Percentiles rank a stretch among this genome's conserved stretches.
phyloP scores from a whole-genome alignment of 1,140 invertebrate genomes.

The Drosophila ficusphila region DNA sequence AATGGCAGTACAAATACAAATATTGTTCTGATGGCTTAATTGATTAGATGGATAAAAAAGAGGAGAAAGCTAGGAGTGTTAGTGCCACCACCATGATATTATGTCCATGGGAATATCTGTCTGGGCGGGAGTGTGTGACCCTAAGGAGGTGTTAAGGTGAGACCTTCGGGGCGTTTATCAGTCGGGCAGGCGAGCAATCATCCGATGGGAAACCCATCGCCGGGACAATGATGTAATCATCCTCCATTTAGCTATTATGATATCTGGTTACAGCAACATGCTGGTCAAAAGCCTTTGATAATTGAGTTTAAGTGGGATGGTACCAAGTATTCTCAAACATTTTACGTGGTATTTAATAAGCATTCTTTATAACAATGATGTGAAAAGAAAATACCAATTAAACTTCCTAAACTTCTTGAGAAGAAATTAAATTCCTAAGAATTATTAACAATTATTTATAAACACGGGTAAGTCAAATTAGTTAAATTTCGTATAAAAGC shows the following conservation, averaged over 20 bases:
- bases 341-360: background rate
- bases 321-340: background rate
- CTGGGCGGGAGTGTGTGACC: constrained; percentile 32
- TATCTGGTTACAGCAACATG: constrained; percentile 47
- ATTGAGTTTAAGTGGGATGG: constrained; percentile 4
- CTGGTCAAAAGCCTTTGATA: constrained; percentile 28
- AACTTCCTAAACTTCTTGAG: too few relatives aligned
- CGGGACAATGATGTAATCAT: constrained; percentile 47
- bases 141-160: constrained; percentile 58
- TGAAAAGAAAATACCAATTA: background rate
- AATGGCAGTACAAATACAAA: constrained; percentile 48
- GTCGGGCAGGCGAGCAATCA: constrained; percentile 37
- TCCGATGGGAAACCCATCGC: constrained; percentile 21
- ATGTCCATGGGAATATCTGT: constrained; percentile 36
- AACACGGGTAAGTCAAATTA: too few relatives aligned
- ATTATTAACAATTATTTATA: too few relatives aligned
- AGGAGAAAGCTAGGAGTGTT: constrained; percentile 28
- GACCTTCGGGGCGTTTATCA: constrained; percentile 35
- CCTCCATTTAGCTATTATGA: constrained; percentile 35
- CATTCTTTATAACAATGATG: too few relatives aligned
- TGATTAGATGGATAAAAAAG: constrained; percentile 63
- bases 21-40: constrained; percentile 59
- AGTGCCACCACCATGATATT: constrained; percentile 30
- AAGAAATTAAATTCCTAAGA: too few relatives aligned
- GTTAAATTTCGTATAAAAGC: too few relatives aligned